Evolutionary conservation across 2,888 invertebrate genomes (phyloP).

Genomic region (Gastrophysa polygoni): DNA sequence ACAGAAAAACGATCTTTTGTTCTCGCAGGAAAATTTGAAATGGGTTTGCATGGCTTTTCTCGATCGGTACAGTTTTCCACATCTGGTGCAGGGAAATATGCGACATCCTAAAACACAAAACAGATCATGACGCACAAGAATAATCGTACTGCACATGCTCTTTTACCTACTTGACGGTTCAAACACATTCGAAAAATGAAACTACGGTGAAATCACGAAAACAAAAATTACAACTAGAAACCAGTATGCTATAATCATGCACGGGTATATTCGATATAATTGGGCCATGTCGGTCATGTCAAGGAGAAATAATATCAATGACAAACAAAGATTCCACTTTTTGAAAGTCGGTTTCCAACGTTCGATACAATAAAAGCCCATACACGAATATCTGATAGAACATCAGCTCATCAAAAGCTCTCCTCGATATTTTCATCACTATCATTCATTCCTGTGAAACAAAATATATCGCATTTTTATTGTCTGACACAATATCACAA

Average conservation of each 20-base stretch:
- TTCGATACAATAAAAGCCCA: too few relatives aligned
- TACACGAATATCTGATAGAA: too few relatives aligned
- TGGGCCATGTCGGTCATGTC: too few relatives aligned
- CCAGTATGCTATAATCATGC: background rate
- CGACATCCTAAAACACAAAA: slow-evolving; percentile 20
- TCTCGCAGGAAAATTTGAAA: slow-evolving; percentile 45
- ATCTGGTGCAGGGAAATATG: slow-evolving; percentile 40
- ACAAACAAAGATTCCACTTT: too few relatives aligned
- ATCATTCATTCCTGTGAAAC: too few relatives aligned
- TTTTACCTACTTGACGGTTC: background rate
- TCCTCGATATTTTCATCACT: too few relatives aligned
- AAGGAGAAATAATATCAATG: too few relatives aligned
- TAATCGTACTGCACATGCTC: background rate
- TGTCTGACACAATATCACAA: too few relatives aligned
- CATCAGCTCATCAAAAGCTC: too few relatives aligned
- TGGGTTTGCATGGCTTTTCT: slow-evolving; percentile 47
- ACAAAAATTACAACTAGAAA: background rate
- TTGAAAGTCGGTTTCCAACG: too few relatives aligned
- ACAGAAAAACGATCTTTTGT: slow-evolving; percentile 45
- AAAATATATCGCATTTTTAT: too few relatives aligned
- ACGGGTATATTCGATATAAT: background rate
- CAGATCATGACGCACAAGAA: background rate
- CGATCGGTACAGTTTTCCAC: slow-evolving; percentile 46
- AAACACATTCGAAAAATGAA: background rate
- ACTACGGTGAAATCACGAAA: background rate